Evolutionary conservation across 2,888 invertebrate species (phyloP).

Genomic region (Cryptus armator): DNA sequence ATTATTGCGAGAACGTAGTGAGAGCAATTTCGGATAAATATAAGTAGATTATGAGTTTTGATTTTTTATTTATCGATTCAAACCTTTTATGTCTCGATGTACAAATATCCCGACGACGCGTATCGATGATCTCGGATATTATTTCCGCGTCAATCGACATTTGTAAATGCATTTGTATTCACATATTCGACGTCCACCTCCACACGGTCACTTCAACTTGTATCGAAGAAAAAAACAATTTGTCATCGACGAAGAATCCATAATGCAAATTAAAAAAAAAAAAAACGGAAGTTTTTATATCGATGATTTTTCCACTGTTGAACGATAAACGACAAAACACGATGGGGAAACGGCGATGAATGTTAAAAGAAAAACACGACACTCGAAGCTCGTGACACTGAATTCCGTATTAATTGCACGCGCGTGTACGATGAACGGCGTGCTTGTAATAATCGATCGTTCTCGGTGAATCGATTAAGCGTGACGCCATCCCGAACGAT

Average conservation of each 20-base stretch:
- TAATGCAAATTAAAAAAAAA: background rate
- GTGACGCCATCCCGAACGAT: conserved; percentile 10
- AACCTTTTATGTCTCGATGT: conserved; percentile 56
- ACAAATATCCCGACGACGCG: conserved; percentile 49
- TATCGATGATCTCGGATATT: conserved; percentile 49
- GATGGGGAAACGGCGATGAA: conserved; percentile 24
- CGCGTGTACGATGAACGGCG: conserved; percentile 16
- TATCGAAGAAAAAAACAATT: conserved; percentile 1
- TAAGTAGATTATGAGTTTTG: conserved; percentile 23
- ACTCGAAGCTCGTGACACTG: conserved; percentile 57
- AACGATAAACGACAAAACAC: conserved; percentile 49
- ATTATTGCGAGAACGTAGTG: background rate
- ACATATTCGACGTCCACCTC: conserved; percentile 24
- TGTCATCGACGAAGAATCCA: conserved; percentile 3
- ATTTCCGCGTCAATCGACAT: conserved; percentile 52
- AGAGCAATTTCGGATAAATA: conserved; percentile 56
- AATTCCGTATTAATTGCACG: conserved; percentile 62
- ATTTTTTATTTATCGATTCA: conserved; percentile 2
- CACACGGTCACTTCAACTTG: conserved; percentile 21
- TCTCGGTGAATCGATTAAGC: conserved; percentile 23
- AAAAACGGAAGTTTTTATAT: conserved; percentile 4
- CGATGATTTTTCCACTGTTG: conserved; percentile 13
- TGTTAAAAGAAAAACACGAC: conserved; percentile 24
- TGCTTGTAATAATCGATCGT: conserved; percentile 42
- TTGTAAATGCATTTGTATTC: conserved; percentile 4